These are phyloP conservation scores for Diglossa cyanea DNA, from an alignment of 2,797 vertebrate species.

Conservation along the genomic window DNA sequence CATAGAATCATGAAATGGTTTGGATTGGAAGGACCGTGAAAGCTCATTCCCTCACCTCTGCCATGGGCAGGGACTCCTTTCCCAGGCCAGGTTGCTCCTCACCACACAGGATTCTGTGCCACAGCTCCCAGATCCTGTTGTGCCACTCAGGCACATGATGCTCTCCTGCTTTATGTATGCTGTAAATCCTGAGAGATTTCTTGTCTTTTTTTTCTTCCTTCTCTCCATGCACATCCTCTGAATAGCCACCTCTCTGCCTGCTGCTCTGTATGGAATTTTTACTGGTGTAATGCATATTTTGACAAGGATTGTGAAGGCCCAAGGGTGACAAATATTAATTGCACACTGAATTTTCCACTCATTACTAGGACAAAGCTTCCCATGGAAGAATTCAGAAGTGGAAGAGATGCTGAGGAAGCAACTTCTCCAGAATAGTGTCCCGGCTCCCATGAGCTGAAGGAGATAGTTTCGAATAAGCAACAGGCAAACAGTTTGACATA, in stretches of 20 bases:
- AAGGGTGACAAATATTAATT: not conserved
- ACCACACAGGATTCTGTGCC: not conserved
- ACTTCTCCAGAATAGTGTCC: not conserved
- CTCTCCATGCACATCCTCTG: not conserved
- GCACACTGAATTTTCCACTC: not conserved
- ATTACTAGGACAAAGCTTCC: not conserved
- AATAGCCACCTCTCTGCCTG: not conserved
- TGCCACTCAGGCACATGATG: not conserved
- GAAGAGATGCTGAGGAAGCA: not conserved
- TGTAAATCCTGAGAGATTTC: not conserved
- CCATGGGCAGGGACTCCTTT: not conserved
- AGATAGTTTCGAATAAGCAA: not conserved
- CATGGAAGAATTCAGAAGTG: not conserved
- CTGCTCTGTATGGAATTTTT: not conserved
- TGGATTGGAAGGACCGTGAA: not conserved
- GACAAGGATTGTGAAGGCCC: not conserved
- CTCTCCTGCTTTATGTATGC: not conserved
- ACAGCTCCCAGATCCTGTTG: not conserved
- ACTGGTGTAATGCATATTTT: not conserved
- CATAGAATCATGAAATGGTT: not conserved
- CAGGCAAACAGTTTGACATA: constrained; percentile 2
- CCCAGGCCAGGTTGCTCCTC: not conserved
- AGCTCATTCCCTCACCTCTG: not conserved
- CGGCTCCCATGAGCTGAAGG: not conserved
- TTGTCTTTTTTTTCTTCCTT: not conserved